These are phyloP conservation scores for Drosophila tripunctata DNA, from an alignment of 2,888 invertebrate genomes.

Conservation along the genomic window DNA sequence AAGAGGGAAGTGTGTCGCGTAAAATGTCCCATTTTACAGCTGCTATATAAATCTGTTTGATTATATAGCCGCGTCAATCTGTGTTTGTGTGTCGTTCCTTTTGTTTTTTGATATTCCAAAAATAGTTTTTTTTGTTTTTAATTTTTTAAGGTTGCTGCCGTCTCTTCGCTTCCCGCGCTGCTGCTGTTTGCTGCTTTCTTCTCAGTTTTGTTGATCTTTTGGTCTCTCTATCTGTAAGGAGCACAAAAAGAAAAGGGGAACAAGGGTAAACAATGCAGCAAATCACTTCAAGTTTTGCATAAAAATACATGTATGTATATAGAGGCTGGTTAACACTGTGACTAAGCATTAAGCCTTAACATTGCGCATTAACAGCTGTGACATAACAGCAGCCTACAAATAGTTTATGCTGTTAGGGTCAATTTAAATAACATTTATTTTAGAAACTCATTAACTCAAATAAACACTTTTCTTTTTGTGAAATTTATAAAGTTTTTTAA, in stretches of 20 bases:
- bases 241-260: slow-evolving; percentile 75
- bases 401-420: not conserved
- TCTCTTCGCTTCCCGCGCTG: slow-evolving; percentile 28
- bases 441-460: too few species aligned
- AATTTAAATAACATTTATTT: not conserved
- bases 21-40: slow-evolving; percentile 81
- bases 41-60: slow-evolving; percentile 49
- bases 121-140: slow-evolving; percentile 31
- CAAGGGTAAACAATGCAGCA: slow-evolving; percentile 75
- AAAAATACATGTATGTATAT: too few species aligned
- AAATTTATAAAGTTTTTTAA: not conserved
- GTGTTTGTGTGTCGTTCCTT: slow-evolving; percentile 32
- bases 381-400: slow-evolving; percentile 26
- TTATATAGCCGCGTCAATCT: slow-evolving; percentile 36
- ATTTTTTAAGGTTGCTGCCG: slow-evolving; percentile 22
- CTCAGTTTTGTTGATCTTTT: slow-evolving; percentile 52
- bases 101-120: slow-evolving; percentile 47
- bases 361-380: slow-evolving; percentile 22
- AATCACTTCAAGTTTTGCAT: slow-evolving; percentile 43
- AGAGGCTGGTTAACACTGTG: slow-evolving; percentile 18
- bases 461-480: too few species aligned
- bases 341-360: slow-evolving; percentile 12
- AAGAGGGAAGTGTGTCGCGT: slow-evolving; percentile 82
- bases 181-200: slow-evolving; percentile 59
- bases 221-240: slow-evolving; percentile 61